These are phyloP conservation scores for Diaprepes abbreviatus DNA, from an alignment of 2,888 invertebrate genomes.

Conservation along the genomic window DNA sequence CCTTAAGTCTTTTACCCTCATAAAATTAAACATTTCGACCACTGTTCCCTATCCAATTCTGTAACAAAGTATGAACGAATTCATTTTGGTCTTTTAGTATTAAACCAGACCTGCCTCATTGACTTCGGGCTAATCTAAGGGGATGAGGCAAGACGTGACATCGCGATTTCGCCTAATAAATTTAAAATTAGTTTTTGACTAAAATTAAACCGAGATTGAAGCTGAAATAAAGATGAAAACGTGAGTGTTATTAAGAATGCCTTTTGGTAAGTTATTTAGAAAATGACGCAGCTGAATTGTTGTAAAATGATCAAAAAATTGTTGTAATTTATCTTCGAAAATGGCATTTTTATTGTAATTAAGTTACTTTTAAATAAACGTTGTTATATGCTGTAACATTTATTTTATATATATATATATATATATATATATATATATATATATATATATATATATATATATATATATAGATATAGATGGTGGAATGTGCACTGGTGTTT, in stretches of 20 bases:
- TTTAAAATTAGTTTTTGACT: constrained; percentile 35
- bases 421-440: constrained; percentile 17
- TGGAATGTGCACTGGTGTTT: too few species aligned
- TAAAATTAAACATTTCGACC: neutral
- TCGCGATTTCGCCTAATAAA: constrained; percentile 33
- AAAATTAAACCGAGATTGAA: constrained; percentile 29
- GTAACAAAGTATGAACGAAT: constrained; percentile 29
- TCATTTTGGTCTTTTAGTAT: constrained; percentile 25
- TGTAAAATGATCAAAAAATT: too few species aligned
- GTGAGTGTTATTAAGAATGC: constrained; percentile 14
- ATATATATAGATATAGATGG: too few species aligned
- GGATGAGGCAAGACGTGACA: constrained; percentile 28
- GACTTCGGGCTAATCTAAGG: constrained; percentile 27
- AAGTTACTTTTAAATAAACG: too few species aligned
- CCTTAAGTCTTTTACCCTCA: too few species aligned
- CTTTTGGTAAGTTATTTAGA: neutral
- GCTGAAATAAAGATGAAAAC: constrained; percentile 29
- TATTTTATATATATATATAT: too few species aligned
- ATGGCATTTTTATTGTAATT: too few species aligned
- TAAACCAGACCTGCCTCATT: constrained; percentile 34
- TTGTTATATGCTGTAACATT: too few species aligned
- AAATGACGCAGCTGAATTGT: too few species aligned
- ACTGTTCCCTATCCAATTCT: neutral
- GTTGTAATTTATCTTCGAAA: too few species aligned
- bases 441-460: constrained; percentile 20